Evolutionary conservation across 2,113 vertebrate genomes (phyloP), one percentile per base, ranked within the genome.

Genomic region (Datnioides undecimradiatus): DNA sequence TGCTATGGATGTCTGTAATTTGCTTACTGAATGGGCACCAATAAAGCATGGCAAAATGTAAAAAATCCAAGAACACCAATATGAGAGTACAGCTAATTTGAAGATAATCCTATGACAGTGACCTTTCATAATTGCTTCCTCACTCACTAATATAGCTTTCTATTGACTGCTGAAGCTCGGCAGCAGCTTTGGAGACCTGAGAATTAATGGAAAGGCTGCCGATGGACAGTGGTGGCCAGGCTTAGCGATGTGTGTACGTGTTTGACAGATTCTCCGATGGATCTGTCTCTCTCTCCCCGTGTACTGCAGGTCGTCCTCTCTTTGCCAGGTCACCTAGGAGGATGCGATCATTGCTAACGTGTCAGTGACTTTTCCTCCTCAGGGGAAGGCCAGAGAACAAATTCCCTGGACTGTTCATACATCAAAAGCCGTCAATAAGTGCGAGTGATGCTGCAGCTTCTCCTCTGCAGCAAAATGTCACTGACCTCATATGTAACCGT

Each of bases 351-450:
- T 72, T 52, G 34, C 57, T 40, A 79, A 76, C 38, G 6, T 71
- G 68, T 88, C 75, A 82, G 48, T 48, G 58, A 49, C 36, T 68
- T 68, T 71, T 52, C 45, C 51, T 67, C 73, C 76, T 69, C n/a
- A 0, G 33, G 66, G 58, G 55, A 57, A 9, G 1, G 58, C 54
- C 1, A 5, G 21, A 38, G 58, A 77, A 84, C 34, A 72, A 70
- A 87, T 81, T 67, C 72, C 69, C 43, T 0, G 0, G 17, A 40
- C 49, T 54, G 62, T 88, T 84, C 86, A 89, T 84, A 79, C 58
- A 88, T 90, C 80, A 82, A 43, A 64, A 66, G 45, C 23, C 67
- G 74, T 88, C 77, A 84, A 76, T 87, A 82, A 79, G 41, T 51
- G 62, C 59, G 34, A 67, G 59, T 52, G 79, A 67, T 45, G 73